Evolutionary conservation across 1,140 invertebrate genomes (phyloP).

Genomic region (Lasioglossum albipes): DNA sequence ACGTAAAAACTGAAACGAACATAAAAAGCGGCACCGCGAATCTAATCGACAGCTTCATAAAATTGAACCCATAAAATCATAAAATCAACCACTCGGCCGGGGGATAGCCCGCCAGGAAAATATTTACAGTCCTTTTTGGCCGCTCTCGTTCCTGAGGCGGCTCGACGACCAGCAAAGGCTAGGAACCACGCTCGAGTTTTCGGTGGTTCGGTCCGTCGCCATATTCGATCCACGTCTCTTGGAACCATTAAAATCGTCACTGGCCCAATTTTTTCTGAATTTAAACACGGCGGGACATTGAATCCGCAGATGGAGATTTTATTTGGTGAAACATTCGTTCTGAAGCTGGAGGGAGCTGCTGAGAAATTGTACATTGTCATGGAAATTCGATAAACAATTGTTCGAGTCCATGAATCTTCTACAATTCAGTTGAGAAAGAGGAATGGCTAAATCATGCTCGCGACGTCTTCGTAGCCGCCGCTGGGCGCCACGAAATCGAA

Average conservation of each 20-base stretch:
- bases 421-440: too few species aligned
- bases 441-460: neutral
- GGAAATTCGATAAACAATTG: too few species aligned
- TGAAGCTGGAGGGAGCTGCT: too few species aligned
- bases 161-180: conserved; percentile 49
- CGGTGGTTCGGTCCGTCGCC: too few species aligned
- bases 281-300: too few species aligned
- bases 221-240: too few species aligned
- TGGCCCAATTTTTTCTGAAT: too few species aligned
- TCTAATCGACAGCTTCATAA: conserved; percentile 80
- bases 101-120: conserved; percentile 67
- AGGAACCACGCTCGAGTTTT: conserved; percentile 24
- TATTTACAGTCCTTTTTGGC: conserved; percentile 73
- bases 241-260: too few species aligned
- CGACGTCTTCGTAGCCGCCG: conserved; percentile 8
- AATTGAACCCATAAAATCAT: conserved; percentile 79
- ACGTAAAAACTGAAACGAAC: conserved; percentile 52
- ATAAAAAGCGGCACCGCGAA: conserved; percentile 67
- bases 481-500: conserved; percentile 50
- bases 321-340: too few species aligned
- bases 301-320: too few species aligned
- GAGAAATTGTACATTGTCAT: too few species aligned
- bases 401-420: too few species aligned
- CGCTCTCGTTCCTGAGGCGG: conserved; percentile 65
- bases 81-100: conserved; percentile 74